phyloP scores from a whole-genome alignment of 2,113 vertebrate genomes.

The Hystrix cristata region DNA sequence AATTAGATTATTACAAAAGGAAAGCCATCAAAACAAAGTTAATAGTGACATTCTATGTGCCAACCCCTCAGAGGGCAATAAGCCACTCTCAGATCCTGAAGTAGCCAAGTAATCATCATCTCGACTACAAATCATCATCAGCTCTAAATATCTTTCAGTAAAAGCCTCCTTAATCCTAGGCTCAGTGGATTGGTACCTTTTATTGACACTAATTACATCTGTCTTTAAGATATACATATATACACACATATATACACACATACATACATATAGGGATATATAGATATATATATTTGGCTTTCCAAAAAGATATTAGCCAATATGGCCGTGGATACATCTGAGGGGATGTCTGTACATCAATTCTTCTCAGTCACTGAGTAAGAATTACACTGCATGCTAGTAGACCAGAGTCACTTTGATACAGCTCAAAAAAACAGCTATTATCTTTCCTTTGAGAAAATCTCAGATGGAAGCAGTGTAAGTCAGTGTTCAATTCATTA shows the following conservation, averaged over 20 bases:
- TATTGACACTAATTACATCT: conserved; percentile 62
- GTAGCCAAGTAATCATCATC: conserved; percentile 55
- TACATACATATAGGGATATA: background rate
- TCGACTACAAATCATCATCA: conserved; percentile 61
- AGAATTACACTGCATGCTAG: background rate
- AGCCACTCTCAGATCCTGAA: conserved; percentile 54
- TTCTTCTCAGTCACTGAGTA: conserved; percentile 48
- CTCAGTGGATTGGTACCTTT: conserved; percentile 59
- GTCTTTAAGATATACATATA: conserved; percentile 13
- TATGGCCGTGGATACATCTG: background rate
- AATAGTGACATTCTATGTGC: conserved; percentile 2
- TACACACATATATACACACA: background rate
- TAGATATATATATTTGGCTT: background rate
- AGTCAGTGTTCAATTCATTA: conserved; percentile 60
- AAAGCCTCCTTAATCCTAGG: conserved; percentile 52
- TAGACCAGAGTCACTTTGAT: conserved; percentile 52
- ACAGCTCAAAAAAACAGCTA: conserved; percentile 41
- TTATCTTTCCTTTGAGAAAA: conserved; percentile 29
- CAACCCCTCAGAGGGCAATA: conserved; percentile 33
- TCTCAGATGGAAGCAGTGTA: conserved; percentile 28
- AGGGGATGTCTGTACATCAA: background rate
- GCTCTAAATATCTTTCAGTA: conserved; percentile 43
- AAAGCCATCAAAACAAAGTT: conserved; percentile 74
- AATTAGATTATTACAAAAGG: conserved; percentile 71
- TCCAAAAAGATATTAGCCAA: background rate